Evolutionary conservation across 2,113 vertebrate species (phyloP), one percentile per base, ranked within the genome.

Genomic region (Mesoclemmys tuberculata): DNA sequence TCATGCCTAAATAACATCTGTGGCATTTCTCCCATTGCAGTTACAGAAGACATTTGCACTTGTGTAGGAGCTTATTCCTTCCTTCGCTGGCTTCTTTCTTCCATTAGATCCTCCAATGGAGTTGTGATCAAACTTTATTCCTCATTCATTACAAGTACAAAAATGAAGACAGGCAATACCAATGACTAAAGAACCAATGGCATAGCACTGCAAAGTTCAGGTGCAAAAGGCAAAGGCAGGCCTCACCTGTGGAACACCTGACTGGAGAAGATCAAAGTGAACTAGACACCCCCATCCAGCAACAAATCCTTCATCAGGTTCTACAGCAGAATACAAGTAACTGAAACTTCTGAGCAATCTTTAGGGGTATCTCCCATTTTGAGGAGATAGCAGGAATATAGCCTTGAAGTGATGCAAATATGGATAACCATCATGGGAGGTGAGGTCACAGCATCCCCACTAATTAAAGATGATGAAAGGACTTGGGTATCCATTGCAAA

Each of bases 321-420:
- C 93, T 85, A 83, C 90, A 79, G 92, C 95, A 88, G 95, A 94
- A 94, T 80, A 94, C 95, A 96, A 97, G 94, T 93, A 97, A 95
- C 89, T 95, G 85, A 93, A 96, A 93, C 94, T 96, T 96, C 92
- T 97, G 95, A 95, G 89, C 4, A 1, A 16, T 92, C 89, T 96
- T 96, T 89, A 92, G 87, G 94, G 90, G 87, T 95, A 89, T 94
- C 89, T 85, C 51, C 78, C 46, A 38, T 80, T 86, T 48, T 85
- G 94, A 96, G 85, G 81, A 92, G 16, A 44, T 7, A 77, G 26
- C 41, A 77, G 74, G 74, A 77, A 46, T 27, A 46, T 27, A 27
- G 38, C 26, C 44, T 46, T 77, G 38, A 46, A 77, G 74, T 8
- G 41, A 77, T 27, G 74, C 26, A 77, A 46, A 77, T 61, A 31